A percentile compares a stretch with the other conserved stretches of the same genome.
phyloP scores from a whole-genome alignment of 2,888 invertebrate genomes.

The Suillia variegata region DNA sequence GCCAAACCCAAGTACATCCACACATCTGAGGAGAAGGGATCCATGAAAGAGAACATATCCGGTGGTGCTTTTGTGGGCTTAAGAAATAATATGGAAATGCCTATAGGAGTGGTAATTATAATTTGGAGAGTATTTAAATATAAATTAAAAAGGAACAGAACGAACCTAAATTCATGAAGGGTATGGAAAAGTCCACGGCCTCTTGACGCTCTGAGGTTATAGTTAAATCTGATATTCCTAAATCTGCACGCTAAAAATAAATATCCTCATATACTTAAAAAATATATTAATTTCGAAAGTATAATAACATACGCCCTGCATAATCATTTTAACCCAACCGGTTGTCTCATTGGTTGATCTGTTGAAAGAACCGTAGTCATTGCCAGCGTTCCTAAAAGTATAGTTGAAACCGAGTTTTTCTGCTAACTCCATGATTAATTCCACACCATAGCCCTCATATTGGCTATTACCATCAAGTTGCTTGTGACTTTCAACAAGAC shows the following conservation, averaged over 20 bases:
- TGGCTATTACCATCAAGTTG: slow-evolving; percentile 77
- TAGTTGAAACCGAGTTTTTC: slow-evolving; percentile 81
- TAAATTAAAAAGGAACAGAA: background rate
- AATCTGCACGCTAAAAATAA: slow-evolving; percentile 79
- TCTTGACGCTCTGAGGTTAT: slow-evolving; percentile 85
- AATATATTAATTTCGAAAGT: no score
- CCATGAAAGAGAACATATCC: slow-evolving; percentile 87
- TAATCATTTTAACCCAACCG: slow-evolving; percentile 83
- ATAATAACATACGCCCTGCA: slow-evolving; percentile 64
- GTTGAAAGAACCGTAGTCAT: slow-evolving; percentile 75
- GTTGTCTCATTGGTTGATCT: slow-evolving; percentile 73
- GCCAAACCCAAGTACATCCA: slow-evolving; percentile 81
- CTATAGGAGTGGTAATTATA: slow-evolving; percentile 52
- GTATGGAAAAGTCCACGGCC: slow-evolving; percentile 92
- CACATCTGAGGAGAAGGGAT: slow-evolving; percentile 83
- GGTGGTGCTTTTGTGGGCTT: slow-evolving; percentile 85
- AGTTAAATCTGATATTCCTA: slow-evolving; percentile 90
- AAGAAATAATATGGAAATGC: slow-evolving; percentile 86
- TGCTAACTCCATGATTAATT: slow-evolving; percentile 80
- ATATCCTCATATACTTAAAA: no score
- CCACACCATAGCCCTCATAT: slow-evolving; percentile 87
- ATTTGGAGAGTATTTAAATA: background rate
- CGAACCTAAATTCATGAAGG: slow-evolving; percentile 87
- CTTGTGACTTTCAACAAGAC: slow-evolving; percentile 73
- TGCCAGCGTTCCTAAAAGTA: slow-evolving; percentile 76